phyloP scores from a whole-genome alignment of 2,113 vertebrate species.

The Stegastes partitus region DNA sequence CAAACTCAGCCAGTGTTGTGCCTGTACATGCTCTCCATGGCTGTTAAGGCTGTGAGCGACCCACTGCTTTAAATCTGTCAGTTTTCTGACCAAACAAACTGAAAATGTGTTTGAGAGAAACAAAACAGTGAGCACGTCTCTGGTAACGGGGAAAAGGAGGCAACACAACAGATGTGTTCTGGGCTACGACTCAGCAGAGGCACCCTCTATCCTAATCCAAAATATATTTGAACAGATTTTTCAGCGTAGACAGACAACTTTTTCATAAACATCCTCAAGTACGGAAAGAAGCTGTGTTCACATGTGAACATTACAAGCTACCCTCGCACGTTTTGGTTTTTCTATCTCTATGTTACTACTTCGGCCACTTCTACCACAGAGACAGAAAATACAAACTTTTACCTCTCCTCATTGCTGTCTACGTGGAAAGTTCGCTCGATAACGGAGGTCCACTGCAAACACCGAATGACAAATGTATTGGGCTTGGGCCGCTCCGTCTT shows the following conservation, averaged over 20 bases:
- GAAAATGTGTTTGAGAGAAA: not conserved
- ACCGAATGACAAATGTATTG: slow-evolving; percentile 96
- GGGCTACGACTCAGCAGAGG: not conserved
- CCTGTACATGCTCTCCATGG: not conserved
- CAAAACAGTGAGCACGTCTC: not conserved
- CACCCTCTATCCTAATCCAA: not conserved
- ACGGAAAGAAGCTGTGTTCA: not conserved
- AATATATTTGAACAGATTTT: not conserved
- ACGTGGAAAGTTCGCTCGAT: slow-evolving; percentile 97
- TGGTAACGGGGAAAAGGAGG: not conserved
- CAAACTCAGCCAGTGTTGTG: not conserved
- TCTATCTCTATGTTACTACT: not conserved
- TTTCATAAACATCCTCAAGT: not conserved
- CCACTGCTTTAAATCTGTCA: not conserved
- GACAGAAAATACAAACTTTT: not conserved
- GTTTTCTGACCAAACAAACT: not conserved
- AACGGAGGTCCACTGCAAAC: slow-evolving; percentile 96
- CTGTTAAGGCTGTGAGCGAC: not conserved
- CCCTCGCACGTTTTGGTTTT: not conserved
- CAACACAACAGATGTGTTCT: not conserved
- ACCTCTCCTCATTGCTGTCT: slow-evolving; percentile 92
- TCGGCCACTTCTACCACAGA: not conserved
- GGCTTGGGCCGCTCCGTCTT: slow-evolving; percentile 93
- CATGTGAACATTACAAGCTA: not conserved
- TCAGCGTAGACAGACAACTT: not conserved